A percentile compares a stretch with the other conserved stretches of the same genome.
phyloP scores from a whole-genome alignment of 2,888 invertebrate species.

The Xylota sylvarum region DNA sequence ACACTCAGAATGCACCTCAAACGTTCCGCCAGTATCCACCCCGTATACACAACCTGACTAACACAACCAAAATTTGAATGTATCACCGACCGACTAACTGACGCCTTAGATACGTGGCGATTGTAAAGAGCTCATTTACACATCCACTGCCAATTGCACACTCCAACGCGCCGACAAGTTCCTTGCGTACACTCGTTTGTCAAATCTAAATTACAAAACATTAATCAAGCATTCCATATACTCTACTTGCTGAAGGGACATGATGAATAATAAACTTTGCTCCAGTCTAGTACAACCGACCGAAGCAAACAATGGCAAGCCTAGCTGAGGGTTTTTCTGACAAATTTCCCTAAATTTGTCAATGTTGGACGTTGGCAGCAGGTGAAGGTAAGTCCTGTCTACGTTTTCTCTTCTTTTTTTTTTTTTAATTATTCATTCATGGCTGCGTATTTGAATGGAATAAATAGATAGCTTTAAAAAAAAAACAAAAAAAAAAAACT shows the following conservation, averaged over 20 bases:
- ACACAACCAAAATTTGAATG: constrained; percentile 40
- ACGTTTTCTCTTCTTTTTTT: constrained; percentile 21
- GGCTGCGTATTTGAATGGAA: constrained; percentile 24
- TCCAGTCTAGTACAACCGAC: constrained; percentile 22
- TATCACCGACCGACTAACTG: constrained; percentile 24
- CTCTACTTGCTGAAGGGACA: constrained; percentile 44
- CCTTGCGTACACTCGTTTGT: constrained; percentile 56
- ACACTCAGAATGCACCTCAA: constrained; percentile 40
- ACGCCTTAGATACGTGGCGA: constrained; percentile 41
- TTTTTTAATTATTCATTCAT: constrained; percentile 51
- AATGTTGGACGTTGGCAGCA: constrained; percentile 60
- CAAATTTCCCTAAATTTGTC: constrained; percentile 68
- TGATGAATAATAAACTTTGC: constrained; percentile 65
- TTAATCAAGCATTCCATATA: constrained; percentile 68
- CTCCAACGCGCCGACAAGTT: constrained; percentile 17
- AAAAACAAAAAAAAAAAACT: constrained; percentile 29
- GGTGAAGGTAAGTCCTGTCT: constrained; percentile 28
- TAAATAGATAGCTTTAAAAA: constrained; percentile 12
- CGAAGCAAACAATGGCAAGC: constrained; percentile 6
- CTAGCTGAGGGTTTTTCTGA: constrained; percentile 44
- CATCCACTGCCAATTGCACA: constrained; percentile 44
- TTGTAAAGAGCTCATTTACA: constrained; percentile 38
- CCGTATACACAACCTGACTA: background rate
- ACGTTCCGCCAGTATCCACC: constrained; percentile 34
- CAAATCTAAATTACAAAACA: constrained; percentile 68